These are phyloP conservation scores for Meloidogyne floridensis DNA, from an alignment of 1,140 invertebrate species.

Conservation along the genomic window DNA sequence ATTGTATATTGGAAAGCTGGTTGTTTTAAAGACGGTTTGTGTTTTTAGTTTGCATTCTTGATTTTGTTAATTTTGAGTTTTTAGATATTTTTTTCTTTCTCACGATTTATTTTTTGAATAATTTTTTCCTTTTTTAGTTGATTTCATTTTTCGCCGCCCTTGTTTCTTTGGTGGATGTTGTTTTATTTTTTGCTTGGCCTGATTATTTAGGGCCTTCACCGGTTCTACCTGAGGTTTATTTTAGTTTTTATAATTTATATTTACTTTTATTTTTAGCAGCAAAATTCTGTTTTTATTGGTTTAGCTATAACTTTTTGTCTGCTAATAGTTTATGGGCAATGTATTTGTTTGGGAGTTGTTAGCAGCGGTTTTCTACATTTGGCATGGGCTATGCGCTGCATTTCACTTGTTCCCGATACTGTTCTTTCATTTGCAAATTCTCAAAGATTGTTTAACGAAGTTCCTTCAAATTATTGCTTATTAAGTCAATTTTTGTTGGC, in stretches of 20 bases:
- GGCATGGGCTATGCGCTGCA: slow-evolving; percentile 23
- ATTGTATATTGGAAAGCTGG: neutral
- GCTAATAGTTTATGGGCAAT: slow-evolving; percentile 14
- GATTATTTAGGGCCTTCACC: neutral
- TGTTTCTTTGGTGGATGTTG: neutral
- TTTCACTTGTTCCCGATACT: slow-evolving; percentile 22
- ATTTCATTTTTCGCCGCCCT: slow-evolving; percentile 7
- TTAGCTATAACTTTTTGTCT: slow-evolving; percentile 2
- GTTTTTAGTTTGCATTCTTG: neutral
- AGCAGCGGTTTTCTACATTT: slow-evolving; percentile 30
- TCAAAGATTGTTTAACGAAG: neutral
- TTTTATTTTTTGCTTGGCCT: slow-evolving; percentile 1
- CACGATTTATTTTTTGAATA: too few relatives aligned
- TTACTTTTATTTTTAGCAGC: neutral
- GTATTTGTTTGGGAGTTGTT: slow-evolving; percentile 12
- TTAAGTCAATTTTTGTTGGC: neutral
- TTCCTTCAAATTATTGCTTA: slow-evolving; percentile 11
- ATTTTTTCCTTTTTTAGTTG: neutral
- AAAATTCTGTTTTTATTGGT: neutral
- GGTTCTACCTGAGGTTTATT: neutral
- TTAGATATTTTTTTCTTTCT: too few relatives aligned
- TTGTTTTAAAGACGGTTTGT: slow-evolving; percentile 15
- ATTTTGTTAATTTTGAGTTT: neutral
- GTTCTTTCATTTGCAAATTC: slow-evolving; percentile 10
- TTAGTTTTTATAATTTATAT: neutral